These are phyloP conservation scores for Tetrapedia diversipes DNA, from an alignment of 2,888 invertebrate genomes.

Conservation along the genomic window DNA sequence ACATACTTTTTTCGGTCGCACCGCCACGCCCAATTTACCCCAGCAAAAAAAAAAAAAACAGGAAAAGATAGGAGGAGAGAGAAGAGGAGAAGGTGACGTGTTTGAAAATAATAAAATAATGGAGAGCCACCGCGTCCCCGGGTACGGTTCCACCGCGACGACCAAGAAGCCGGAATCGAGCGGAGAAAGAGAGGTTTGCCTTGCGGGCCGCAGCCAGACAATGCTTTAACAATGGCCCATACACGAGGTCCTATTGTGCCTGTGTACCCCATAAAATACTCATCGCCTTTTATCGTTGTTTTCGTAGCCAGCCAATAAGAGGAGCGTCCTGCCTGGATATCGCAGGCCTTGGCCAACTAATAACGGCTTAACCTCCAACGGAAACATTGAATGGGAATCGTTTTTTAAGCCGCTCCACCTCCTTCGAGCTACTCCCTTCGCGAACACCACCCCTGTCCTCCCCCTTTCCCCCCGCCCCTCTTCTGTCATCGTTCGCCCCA, in stretches of 20 bases:
- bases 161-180: slow-evolving; percentile 43
- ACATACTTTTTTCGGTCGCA: slow-evolving; percentile 64
- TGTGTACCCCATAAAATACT: slow-evolving; percentile 81
- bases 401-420: slow-evolving; percentile 71
- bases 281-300: slow-evolving; percentile 82
- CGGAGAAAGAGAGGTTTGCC: slow-evolving; percentile 64
- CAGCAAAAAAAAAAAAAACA: slow-evolving; percentile 25
- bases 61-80: background rate
- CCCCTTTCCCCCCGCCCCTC: slow-evolving; percentile 25
- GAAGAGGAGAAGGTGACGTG: slow-evolving; percentile 76
- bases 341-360: slow-evolving; percentile 69
- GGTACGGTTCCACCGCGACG: slow-evolving; percentile 17
- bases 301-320: slow-evolving; percentile 79
- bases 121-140: slow-evolving; percentile 62
- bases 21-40: slow-evolving; percentile 74
- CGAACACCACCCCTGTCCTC: slow-evolving; percentile 13
- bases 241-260: slow-evolving; percentile 77
- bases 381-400: slow-evolving; percentile 80
- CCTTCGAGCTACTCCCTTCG: slow-evolving; percentile 47
- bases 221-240: slow-evolving; percentile 76
- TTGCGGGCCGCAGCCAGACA: slow-evolving; percentile 74
- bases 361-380: slow-evolving; percentile 76
- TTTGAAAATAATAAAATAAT: slow-evolving; percentile 82
- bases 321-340: slow-evolving; percentile 58
- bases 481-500: background rate